phyloP scores from a whole-genome alignment of 2,888 invertebrate genomes.

The Lepidocyrtinus sp. region DNA sequence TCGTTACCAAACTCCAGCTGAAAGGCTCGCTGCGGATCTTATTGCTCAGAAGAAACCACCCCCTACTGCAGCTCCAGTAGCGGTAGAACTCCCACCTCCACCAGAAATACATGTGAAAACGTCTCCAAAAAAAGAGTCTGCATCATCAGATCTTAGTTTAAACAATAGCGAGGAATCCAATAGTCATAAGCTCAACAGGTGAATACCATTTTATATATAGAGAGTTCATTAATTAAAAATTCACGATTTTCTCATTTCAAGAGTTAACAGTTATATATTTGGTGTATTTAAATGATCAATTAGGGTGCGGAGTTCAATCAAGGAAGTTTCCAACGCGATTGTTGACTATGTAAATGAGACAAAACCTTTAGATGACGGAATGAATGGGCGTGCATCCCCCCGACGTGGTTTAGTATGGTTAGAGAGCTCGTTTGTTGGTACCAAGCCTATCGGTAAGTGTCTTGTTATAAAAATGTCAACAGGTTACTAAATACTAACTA shows the following conservation, averaged over 20 bases:
- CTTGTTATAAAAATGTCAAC: no score
- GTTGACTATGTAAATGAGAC: constrained; percentile 85
- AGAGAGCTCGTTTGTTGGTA: constrained; percentile 92
- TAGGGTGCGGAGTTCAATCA: constrained; percentile 87
- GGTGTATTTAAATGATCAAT: no score
- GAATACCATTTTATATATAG: neutral
- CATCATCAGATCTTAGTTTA: constrained; percentile 68
- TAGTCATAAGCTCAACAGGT: constrained; percentile 69
- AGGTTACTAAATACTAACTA: no score
- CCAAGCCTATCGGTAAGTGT: no score
- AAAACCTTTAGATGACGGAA: constrained; percentile 67
- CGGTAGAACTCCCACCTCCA: constrained; percentile 13
- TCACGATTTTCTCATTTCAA: no score
- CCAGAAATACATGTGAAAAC: constrained; percentile 25
- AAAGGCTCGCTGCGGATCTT: constrained; percentile 86
- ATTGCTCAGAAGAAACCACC: constrained; percentile 73
- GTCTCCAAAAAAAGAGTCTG: constrained; percentile 59
- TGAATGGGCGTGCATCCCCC: constrained; percentile 73
- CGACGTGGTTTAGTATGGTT: constrained; percentile 82
- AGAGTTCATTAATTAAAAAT: no score
- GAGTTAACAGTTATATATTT: no score
- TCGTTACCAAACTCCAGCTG: constrained; percentile 72
- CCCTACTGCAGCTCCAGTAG: constrained; percentile 21
- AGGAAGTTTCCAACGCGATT: constrained; percentile 93
- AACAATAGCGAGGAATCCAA: constrained; percentile 69